Percentiles rank a stretch among this genome's conserved stretches.
Conservation (phyloP, 2,888 invertebrate genomes). For the Melanostoma mellinum region DNA sequence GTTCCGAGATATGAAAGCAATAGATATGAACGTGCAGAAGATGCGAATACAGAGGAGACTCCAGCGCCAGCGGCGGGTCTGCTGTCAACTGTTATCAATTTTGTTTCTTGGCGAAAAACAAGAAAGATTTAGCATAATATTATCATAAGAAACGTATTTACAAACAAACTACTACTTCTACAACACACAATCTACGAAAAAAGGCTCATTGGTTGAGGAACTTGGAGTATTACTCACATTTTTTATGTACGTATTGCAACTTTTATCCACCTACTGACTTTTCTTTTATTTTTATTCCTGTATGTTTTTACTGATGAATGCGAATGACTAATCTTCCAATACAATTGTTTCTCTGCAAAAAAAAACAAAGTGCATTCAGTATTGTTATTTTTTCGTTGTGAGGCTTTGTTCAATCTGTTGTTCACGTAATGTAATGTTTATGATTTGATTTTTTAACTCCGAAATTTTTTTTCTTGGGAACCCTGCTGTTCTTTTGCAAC, state of each 20-base stretch:
- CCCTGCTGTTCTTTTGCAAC: too few relatives aligned
- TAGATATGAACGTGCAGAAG: constrained; percentile 57
- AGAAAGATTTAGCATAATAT: constrained; percentile 73
- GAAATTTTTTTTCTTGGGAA: too few relatives aligned
- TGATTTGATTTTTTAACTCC: too few relatives aligned
- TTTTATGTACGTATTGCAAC: constrained; percentile 51
- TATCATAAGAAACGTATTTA: constrained; percentile 39
- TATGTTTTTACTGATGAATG: background rate
- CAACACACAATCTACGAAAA: constrained; percentile 49
- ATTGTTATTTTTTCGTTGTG: too few relatives aligned
- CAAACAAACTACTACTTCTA: constrained; percentile 48
- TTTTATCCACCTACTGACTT: background rate
- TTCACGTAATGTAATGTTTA: too few relatives aligned
- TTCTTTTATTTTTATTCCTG: background rate
- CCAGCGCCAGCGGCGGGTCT: constrained; percentile 65
- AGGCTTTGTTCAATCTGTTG: too few relatives aligned
- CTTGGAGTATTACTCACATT: constrained; percentile 59
- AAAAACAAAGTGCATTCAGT: too few relatives aligned
- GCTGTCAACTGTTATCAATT: constrained; percentile 71
- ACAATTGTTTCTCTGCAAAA: too few relatives aligned
- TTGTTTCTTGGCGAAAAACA: constrained; percentile 79
- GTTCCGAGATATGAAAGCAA: constrained; percentile 41
- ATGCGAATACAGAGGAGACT: constrained; percentile 37
- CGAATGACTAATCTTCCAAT: background rate
- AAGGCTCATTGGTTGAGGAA: constrained; percentile 24